Base-by-base conservation (phyloP, 2,888 invertebrate genomes). In the Hirtodrosophila duncani region DNA sequence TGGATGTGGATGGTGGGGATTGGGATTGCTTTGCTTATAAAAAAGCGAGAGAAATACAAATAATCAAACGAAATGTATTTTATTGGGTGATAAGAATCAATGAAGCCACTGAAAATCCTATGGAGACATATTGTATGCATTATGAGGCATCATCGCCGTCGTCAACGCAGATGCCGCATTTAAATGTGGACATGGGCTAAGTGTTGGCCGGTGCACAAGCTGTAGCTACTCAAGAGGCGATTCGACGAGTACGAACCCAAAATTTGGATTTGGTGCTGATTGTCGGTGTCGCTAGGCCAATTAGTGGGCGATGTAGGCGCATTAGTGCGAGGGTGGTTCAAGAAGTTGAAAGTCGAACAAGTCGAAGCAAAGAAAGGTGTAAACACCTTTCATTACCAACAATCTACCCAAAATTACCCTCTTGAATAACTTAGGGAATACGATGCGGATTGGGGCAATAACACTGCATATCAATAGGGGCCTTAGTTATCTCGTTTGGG, bases 11-110 rank as follows among this genome's bases (percentile, higher is more conserved):
- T 8, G 23, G 10, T 50, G 60, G 43, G 50, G 63, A 67, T 44
- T 70, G n/a, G n/a, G n/a, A n/a, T n/a, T n/a, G n/a, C n/a, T n/a
- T n/a, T n/a, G 62, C 58, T 69, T 72, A 67, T 67, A 79, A 79
- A 67, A n/a, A 64, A 66, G 78, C 81, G 70, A 70, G 81, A 78
- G 62, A 78, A 68, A 78, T 67, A 77, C 77, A 77, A 77, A 78
- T 74, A 79, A 83, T 78, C 83, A 78, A 83, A 79, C 72, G 77
- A 83, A 84, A 84, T 82, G 84, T 83, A 84, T 84, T 84, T 86
- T 86, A 85, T 84, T 78, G 83, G 84, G 85, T 85, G 85, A 85
- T 86, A 85, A 84, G 84, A 85, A 85, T 85, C 85, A 84, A 84
- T 85, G 85, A 84, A 85, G 85, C 85, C 85, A 85, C 86, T 83